Evolutionary conservation across 2,797 vertebrate species (phyloP), one percentile per base, ranked within the genome.

Genomic region (Urophycis tenuis): DNA sequence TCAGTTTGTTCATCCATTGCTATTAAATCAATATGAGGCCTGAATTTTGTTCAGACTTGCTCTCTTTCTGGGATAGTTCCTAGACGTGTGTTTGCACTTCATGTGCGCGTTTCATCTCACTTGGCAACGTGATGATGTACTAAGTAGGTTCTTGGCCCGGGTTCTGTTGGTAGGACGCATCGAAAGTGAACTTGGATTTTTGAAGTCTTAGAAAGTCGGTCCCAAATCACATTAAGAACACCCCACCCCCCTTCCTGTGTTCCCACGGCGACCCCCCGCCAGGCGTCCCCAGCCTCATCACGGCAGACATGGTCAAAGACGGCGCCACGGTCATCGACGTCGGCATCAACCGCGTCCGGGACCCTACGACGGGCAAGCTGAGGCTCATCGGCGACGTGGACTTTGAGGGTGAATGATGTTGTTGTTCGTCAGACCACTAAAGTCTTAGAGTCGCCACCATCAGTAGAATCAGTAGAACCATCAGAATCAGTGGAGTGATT

Each of bases 321-420:
- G 95, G 96, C 0, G 94, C 95, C 15, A 90, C 94, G n/a, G 94
- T 97, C 70, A 97, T 97, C 53, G 96, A 98, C 0, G 94, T 97
- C 7, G 96, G 96, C 32, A 97, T 98, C 87, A 97, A 96, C 89
- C 95, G 94, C 32, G 81, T 96, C 82, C 89, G 83, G 0, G 94
- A 97, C 80, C 93, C 92, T 0, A 81, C 90, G 34, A 96, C 95
- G 0, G 93, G 95, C 53, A 96, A 94, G 87, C 87, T 93, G 17
- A 92, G 92, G 39, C 91, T 98, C 82, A 92, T 94, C 31, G 96
- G 96, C 32, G 97, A 98, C 30, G 96, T 97, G 83, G 96, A 98
- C 88, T 98, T 96, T 85, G 94, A 97, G 90, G 96, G 96, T 96
- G 91, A 94, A 85, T 83, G 17, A 69, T 32, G 3, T 30, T 25